Percentiles rank a stretch among this genome's conserved stretches.
phyloP scores from a whole-genome alignment of 2,888 invertebrate genomes.

The Malthinus seriepunctatus region DNA sequence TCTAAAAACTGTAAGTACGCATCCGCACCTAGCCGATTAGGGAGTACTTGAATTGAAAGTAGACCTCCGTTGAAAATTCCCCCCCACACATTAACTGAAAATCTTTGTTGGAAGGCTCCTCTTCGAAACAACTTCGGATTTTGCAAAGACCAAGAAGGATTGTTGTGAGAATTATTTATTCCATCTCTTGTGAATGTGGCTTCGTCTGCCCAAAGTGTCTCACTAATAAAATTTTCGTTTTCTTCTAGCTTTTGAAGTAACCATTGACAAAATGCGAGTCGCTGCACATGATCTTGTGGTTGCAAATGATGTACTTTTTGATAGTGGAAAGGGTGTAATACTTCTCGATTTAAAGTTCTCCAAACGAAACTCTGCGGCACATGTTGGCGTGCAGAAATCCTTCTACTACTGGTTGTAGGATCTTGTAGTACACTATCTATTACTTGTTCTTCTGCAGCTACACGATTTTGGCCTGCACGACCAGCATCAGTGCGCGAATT shows the following conservation, averaged over 20 bases:
- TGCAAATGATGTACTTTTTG: slow-evolving; percentile 14
- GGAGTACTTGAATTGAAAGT: too few relatives aligned
- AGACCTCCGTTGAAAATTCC: neutral
- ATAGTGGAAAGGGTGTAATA: slow-evolving; percentile 12
- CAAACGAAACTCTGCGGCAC: slow-evolving; percentile 8
- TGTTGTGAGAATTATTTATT: neutral
- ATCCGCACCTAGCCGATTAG: slow-evolving; percentile 2
- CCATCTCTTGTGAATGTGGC: slow-evolving; percentile 4
- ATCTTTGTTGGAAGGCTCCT: neutral
- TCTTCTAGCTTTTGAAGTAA: too few relatives aligned
- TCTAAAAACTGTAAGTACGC: neutral
- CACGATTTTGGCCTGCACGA: too few relatives aligned
- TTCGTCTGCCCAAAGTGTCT: neutral
- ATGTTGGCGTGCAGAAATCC: neutral
- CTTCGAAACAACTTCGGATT: neutral
- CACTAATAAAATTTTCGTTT: neutral
- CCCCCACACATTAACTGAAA: neutral
- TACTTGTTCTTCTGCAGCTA: slow-evolving; percentile 5
- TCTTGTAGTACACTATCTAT: slow-evolving; percentile 8
- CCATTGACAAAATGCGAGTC: slow-evolving; percentile 10
- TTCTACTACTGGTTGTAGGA: slow-evolving; percentile 1
- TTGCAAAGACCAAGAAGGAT: neutral
- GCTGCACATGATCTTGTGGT: slow-evolving; percentile 10
- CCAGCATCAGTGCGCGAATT: too few relatives aligned
- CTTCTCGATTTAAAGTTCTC: neutral